phyloP scores from a whole-genome alignment of 2,797 vertebrate species.

The Geotrypetes seraphini region DNA sequence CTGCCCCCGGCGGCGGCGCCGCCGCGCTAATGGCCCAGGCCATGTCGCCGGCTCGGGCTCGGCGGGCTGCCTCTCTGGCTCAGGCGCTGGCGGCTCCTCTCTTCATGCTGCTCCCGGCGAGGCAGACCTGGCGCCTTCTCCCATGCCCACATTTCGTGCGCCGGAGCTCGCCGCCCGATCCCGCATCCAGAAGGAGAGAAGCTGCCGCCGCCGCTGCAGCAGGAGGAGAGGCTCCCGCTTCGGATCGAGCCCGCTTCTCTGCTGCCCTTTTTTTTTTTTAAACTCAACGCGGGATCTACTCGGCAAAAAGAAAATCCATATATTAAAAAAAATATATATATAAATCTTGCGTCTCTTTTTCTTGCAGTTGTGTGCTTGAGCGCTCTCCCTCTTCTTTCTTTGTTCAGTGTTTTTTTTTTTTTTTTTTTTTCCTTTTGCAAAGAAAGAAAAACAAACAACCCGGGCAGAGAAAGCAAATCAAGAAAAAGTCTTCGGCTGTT shows the following conservation, averaged over 20 bases:
- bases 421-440: too few species aligned
- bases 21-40: constrained; percentile 87
- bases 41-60: constrained; percentile 75
- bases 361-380: not conserved
- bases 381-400: constrained; percentile 13
- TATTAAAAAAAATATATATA: not conserved
- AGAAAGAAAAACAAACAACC: too few species aligned
- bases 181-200: constrained; percentile 60
- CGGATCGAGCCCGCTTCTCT: constrained; percentile 3
- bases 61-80: constrained; percentile 29
- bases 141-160: constrained; percentile 96
- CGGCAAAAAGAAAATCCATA: not conserved
- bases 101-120: constrained; percentile 80
- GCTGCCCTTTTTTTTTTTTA: too few species aligned
- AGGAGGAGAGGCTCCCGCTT: constrained; percentile 3
- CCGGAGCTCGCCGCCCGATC: constrained; percentile 77
- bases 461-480: too few species aligned
- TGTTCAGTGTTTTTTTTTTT: not conserved
- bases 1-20: too few species aligned
- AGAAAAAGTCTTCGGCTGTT: too few species aligned
- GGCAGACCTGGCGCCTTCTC: constrained; percentile 87
- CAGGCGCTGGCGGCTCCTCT: constrained; percentile 63
- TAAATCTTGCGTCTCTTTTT: not conserved
- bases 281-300: too few species aligned
- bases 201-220: constrained; percentile 5